These are phyloP conservation scores for Galemys pyrenaicus DNA, from an alignment of 2,113 vertebrate genomes.

Conservation along the genomic window DNA sequence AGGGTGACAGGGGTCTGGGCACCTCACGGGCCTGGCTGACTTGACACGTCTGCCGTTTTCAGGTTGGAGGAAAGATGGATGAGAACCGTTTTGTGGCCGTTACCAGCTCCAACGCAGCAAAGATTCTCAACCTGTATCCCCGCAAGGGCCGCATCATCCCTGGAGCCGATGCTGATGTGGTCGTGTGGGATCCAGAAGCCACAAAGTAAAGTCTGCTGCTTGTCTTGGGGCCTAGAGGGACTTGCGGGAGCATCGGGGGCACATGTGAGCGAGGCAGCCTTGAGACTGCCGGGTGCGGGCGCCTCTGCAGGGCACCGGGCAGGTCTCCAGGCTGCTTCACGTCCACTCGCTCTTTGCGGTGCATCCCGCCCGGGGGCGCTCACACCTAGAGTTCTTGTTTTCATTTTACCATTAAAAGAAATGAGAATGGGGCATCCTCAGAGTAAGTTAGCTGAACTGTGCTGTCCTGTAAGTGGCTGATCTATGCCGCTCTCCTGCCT, in stretches of 20 bases:
- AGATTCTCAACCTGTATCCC: conserved; percentile 98
- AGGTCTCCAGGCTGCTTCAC: background rate
- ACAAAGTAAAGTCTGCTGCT: conserved; percentile 88
- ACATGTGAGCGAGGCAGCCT: too few species aligned
- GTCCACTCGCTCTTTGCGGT: background rate
- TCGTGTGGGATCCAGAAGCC: conserved; percentile 98
- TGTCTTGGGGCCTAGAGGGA: background rate
- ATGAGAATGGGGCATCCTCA: background rate
- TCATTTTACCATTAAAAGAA: background rate
- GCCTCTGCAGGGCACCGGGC: too few species aligned
- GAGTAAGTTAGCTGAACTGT: too few species aligned
- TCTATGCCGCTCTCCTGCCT: background rate
- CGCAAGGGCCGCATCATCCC: conserved; percentile 97
- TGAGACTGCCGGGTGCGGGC: too few species aligned
- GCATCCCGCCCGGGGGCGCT: background rate
- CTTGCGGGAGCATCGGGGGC: background rate
- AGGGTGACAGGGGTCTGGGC: background rate
- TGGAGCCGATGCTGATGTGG: conserved; percentile 94
- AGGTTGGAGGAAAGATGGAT: conserved; percentile 98
- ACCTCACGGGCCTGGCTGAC: background rate
- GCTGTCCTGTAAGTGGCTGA: background rate
- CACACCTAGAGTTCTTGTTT: background rate
- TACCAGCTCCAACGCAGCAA: conserved; percentile 97
- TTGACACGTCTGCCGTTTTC: conserved; percentile 24
- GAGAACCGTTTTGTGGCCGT: conserved; percentile 98